Percentiles rank a stretch among this genome's conserved stretches.
phyloP scores from a whole-genome alignment of 23 tunicate genomes.

The Halocynthia aurantium region DNA sequence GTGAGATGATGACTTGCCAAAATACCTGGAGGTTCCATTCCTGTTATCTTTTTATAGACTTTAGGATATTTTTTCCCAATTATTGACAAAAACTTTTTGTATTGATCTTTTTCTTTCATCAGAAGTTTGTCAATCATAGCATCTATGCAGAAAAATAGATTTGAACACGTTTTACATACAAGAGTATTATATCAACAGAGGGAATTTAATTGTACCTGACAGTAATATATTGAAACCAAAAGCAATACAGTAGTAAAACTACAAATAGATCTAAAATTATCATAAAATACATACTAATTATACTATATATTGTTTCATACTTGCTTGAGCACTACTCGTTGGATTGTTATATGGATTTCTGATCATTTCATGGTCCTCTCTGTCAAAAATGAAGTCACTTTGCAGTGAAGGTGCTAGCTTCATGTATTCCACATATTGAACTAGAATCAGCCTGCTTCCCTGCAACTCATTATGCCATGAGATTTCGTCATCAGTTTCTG shows the following conservation, averaged over 20 bases:
- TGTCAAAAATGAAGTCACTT: constrained; percentile 48
- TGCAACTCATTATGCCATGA: constrained; percentile 13
- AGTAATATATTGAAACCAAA: too few species aligned
- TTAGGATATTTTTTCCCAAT: constrained; percentile 69
- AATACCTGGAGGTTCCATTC: constrained; percentile 29
- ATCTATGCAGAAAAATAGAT: constrained; percentile 33
- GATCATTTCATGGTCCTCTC: constrained; percentile 69
- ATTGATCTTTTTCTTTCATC: constrained; percentile 55
- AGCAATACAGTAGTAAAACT: too few species aligned
- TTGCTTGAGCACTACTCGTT: constrained; percentile 38
- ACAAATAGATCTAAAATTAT: too few species aligned
- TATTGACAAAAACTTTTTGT: constrained; percentile 64
- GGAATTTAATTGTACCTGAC: too few species aligned
- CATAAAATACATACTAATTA: too few species aligned
- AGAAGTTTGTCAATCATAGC: constrained; percentile 52
- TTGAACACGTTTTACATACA: too few species aligned
- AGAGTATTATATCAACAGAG: too few species aligned
- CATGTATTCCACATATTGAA: constrained; percentile 37
- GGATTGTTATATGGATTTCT: constrained; percentile 31
- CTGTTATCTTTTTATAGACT: constrained; percentile 55
- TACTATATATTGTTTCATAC: constrained; percentile 18
- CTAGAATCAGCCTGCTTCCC: constrained; percentile 25
- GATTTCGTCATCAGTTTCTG: constrained; percentile 8
- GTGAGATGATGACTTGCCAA: too few species aligned
- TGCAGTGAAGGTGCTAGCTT: constrained; percentile 61